Percentiles rank a stretch among this genome's conserved stretches.
Evolutionary conservation across 2,888 invertebrate genomes (phyloP).

Genomic region (Venusia cambrica): DNA sequence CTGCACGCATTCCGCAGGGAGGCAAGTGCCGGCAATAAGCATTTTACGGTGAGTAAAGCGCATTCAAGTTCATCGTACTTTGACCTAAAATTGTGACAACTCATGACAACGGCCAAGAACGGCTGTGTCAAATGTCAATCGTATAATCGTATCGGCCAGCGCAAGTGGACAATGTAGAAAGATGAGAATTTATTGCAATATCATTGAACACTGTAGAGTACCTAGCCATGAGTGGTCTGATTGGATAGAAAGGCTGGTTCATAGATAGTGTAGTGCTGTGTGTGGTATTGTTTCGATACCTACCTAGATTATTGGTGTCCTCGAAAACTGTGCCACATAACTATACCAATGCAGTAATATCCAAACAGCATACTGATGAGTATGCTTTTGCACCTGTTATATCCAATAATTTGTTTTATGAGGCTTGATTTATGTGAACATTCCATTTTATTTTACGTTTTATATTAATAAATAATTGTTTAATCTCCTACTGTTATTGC

Average conservation of each 20-base stretch:
- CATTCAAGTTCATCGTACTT: constrained; percentile 77
- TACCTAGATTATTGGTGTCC: constrained; percentile 26
- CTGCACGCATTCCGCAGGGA: constrained; percentile 77
- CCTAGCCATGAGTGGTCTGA: constrained; percentile 14
- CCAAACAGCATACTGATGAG: constrained; percentile 19
- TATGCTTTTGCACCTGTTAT: constrained; percentile 14
- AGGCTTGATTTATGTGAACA: too few species aligned
- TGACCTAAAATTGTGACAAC: constrained; percentile 69
- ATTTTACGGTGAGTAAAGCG: constrained; percentile 79
- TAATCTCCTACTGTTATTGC: too few species aligned
- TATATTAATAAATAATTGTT: too few species aligned
- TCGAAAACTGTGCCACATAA: constrained; percentile 25
- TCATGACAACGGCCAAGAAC: constrained; percentile 41
- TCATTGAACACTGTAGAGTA: constrained; percentile 21
- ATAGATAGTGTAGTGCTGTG: constrained; percentile 6
- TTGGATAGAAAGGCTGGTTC: constrained; percentile 21
- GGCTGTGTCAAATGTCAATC: constrained; percentile 56
- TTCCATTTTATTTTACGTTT: too few species aligned
- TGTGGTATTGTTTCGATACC: constrained; percentile 20
- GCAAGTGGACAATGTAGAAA: constrained; percentile 36
- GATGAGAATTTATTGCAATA: constrained; percentile 34
- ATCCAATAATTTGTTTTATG: too few species aligned
- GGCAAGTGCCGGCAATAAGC: constrained; percentile 77
- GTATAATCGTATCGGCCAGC: constrained; percentile 33
- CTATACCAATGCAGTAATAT: constrained; percentile 6